phyloP scores from a whole-genome alignment of 2,888 invertebrate genomes.

The Agrilus biguttatus region DNA sequence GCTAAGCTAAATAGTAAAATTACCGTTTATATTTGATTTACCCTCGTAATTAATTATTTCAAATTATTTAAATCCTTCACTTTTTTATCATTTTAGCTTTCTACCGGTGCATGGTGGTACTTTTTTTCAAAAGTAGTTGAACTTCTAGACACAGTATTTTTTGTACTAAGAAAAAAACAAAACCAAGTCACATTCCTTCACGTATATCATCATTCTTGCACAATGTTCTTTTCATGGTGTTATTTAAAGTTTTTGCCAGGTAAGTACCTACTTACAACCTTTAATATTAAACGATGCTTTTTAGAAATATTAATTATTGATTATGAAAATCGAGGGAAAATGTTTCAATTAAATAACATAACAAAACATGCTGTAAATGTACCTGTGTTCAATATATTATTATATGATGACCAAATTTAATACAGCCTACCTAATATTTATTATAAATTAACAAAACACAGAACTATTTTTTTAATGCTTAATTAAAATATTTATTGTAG shows the following conservation, averaged over 20 bases:
- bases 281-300: no score
- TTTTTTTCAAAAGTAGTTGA: conserved; percentile 67
- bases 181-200: conserved; percentile 79
- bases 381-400: no score
- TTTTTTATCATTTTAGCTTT: conserved; percentile 32
- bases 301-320: no score
- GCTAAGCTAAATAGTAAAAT: no score
- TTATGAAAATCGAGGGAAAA: no score
- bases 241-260: conserved; percentile 66
- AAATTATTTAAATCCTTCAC: no score
- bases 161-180: conserved; percentile 79
- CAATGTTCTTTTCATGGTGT: conserved; percentile 67
- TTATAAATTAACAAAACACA: no score
- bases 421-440: no score
- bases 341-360: no score
- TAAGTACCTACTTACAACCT: conserved; percentile 18
- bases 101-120: conserved; percentile 60
- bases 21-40: no score
- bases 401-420: no score
- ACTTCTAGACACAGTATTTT: conserved; percentile 71
- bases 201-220: conserved; percentile 75
- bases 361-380: no score
- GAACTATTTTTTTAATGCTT: neutral
- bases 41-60: neutral
- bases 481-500: conserved; percentile 33